Evolutionary conservation across 2,888 invertebrate genomes (phyloP), one percentile per base, ranked within the genome.

Genomic region (Dromius quadrimaculatus): DNA sequence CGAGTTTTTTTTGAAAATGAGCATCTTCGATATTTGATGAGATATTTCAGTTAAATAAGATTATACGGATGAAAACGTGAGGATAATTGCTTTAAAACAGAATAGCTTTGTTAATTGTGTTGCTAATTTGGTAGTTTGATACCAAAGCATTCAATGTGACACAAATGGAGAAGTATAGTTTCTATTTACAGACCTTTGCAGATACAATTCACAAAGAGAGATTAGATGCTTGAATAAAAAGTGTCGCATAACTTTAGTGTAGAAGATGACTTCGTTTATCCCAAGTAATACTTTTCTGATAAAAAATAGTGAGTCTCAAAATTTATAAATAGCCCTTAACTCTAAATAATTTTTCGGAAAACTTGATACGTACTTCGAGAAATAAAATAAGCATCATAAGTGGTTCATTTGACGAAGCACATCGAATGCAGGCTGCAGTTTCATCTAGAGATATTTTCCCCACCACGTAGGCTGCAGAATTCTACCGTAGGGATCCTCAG

Each of bases 121-220:
- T 36, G 8, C 36, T 36, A 36, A 36, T 36, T 36, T 36, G n/a
- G 36, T 11, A 36, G 11, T 3, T 36, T 11, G 11, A 36, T 36
- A 36, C n/a, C 1, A 36, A 36, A 36, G 1, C 36, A 2, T 36
- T 36, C 2, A 3, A 11, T 2, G n/a, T 11, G n/a, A 36, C n/a
- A 3, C 36, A 36, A 36, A 11, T 36, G 2, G 36, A 36, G 15
- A 41, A 11, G 41, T 41, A n/a, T n/a, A 41, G 41, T 41, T 13
- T 15, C 15, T 41, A 11, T 36, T 36, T 36, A 36, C 15, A 43
- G 43, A 43, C 4, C 9, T 43, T 17, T 11, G 11, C 11, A 17
- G 15, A 20, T 47, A 47, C 20, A 47, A 47, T 20, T 47, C 22
- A 47, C 22, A 47, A 47, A 20, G 22, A 2, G 43, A 43, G 43